phyloP scores from a whole-genome alignment of 2,113 vertebrate genomes.

The Propithecus coquereli region DNA sequence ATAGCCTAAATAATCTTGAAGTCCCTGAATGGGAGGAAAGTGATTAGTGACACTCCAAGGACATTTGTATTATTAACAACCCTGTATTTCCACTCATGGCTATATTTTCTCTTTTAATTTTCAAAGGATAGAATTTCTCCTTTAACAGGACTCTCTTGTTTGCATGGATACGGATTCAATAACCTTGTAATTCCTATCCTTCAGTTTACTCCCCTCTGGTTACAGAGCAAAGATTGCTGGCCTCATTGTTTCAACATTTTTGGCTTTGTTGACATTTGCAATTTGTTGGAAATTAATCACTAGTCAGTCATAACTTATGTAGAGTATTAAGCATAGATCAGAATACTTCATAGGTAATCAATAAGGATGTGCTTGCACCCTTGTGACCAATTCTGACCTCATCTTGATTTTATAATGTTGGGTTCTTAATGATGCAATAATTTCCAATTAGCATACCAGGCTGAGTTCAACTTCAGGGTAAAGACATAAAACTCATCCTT shows the following conservation, averaged over 20 bases:
- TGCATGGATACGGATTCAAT: not conserved
- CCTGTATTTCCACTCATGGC: not conserved
- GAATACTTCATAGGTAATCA: constrained; percentile 38
- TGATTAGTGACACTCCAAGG: not conserved
- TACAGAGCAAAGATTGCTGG: not conserved
- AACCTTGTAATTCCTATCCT: not conserved
- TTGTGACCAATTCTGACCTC: constrained; percentile 50
- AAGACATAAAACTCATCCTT: constrained; percentile 47
- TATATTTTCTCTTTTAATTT: not conserved
- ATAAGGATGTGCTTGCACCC: not conserved
- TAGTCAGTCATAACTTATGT: not conserved
- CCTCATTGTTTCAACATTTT: not conserved
- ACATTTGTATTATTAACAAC: not conserved
- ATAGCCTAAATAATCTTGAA: not conserved
- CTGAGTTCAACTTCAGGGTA: constrained; percentile 63
- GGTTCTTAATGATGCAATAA: constrained; percentile 61
- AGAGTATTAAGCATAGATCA: constrained; percentile 9
- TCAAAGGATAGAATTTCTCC: not conserved
- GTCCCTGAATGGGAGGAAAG: not conserved
- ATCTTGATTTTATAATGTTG: constrained; percentile 55
- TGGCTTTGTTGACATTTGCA: constrained; percentile 15
- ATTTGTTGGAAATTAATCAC: constrained; percentile 32
- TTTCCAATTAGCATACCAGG: constrained; percentile 60
- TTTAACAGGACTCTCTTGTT: not conserved
- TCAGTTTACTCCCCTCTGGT: not conserved